phyloP scores from a whole-genome alignment of 2,113 vertebrate genomes.

The Pterocles burchelli region DNA sequence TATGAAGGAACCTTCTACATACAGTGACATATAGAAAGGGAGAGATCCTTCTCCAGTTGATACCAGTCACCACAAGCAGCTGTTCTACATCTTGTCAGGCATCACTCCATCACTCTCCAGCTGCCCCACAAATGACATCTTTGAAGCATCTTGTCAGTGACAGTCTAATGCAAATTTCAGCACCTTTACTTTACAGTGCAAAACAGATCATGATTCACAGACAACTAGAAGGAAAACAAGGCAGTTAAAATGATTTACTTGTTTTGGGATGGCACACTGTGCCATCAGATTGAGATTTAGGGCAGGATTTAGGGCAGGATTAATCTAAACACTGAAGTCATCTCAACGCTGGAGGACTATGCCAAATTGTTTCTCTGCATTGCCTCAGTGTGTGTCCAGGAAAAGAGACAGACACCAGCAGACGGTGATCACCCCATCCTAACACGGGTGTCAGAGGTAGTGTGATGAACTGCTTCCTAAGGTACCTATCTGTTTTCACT shows the following conservation, averaged over 20 bases:
- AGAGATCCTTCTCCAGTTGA: background rate
- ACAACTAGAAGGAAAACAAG: slow-evolving; percentile 50
- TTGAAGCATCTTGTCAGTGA: slow-evolving; percentile 1
- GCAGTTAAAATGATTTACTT: slow-evolving; percentile 64
- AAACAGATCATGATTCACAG: slow-evolving; percentile 45
- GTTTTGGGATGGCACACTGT: background rate
- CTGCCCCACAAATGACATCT: background rate
- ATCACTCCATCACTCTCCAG: background rate
- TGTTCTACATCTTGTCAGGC: background rate
- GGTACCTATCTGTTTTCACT: background rate
- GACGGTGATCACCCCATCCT: background rate
- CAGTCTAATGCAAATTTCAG: slow-evolving; percentile 29
- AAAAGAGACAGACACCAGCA: slow-evolving; percentile 1
- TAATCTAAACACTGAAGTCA: slow-evolving; percentile 47
- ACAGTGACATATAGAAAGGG: background rate
- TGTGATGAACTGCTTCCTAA: background rate
- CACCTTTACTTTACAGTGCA: background rate
- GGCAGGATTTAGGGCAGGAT: background rate
- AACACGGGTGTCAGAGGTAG: background rate
- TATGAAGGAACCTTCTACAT: background rate
- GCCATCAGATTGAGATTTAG: background rate
- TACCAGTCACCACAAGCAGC: background rate
- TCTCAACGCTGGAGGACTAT: background rate
- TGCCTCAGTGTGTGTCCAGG: background rate
- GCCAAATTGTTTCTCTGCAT: slow-evolving; percentile 6